Base-by-base conservation (phyloP, 2,797 vertebrate genomes). In the Sebastiscus tertius region DNA sequence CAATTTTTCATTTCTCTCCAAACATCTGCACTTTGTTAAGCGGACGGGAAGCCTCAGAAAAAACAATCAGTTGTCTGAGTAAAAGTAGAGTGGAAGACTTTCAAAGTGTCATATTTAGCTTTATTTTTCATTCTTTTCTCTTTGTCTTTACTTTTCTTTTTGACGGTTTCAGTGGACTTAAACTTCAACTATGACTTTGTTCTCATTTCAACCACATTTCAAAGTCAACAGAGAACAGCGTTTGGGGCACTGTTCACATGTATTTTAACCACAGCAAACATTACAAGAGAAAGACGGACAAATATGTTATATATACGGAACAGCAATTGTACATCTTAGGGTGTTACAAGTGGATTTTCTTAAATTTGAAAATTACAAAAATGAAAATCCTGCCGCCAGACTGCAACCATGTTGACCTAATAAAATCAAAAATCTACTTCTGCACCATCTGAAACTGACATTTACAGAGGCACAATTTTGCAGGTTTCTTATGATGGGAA, bases 21-120 rank as follows among this genome's bases (percentile, higher is more conserved):
- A 81, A 78, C 24, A 75, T 81, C 56, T 65, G 42, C 59, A 75
- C 55, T 78, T 84, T 73, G 3, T 79, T 81, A 74, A 55, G 39
- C 14, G 0, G 27, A 54, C 29, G 34, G 79, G 59, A 61, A 66
- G 34, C 22, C 68, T 56, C 29, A 72, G 14, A 34, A 67, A 34
- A 67, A 83, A 75, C 11, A 26, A 8, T 61, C 24, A 58, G 42
- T 4, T 39, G 29, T 74, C 73, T 39, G 3, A 13, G 59, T 76
- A n/a, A 73, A 74, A 62, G 22, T 55, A n/a, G 22, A 52, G 18
- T 34, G 8, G 4, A 22, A 24, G n/a, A 29, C 6, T 26, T 63
- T 6, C 3, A 5, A 14, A 20, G 14, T 8, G 20, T 52, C 8
- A 14, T 4, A 24, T 49, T 42, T 39, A 33, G n/a, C 24, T 56